Evolutionary conservation across 2,888 invertebrate species (phyloP).

Genomic region (Lasioglossum calceatum): DNA sequence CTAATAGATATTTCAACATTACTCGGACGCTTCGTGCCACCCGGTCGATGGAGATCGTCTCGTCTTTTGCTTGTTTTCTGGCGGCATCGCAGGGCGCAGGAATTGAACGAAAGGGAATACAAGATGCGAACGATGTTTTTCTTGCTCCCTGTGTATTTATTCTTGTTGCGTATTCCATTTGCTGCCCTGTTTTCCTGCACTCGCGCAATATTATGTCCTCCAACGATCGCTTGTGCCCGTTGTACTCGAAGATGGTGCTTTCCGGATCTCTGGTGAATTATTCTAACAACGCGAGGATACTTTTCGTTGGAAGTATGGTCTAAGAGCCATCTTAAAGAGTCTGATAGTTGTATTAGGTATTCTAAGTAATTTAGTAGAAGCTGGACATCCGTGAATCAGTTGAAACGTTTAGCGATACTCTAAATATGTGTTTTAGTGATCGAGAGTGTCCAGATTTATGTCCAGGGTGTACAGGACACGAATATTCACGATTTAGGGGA

Average conservation of each 20-base stretch:
- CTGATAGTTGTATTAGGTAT: not conserved
- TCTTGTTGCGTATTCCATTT: constrained; percentile 25
- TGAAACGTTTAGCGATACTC: not conserved
- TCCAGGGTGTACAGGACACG: not conserved
- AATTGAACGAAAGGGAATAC: constrained; percentile 33
- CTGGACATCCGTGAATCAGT: not conserved
- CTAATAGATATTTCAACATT: not conserved
- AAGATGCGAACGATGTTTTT: constrained; percentile 31
- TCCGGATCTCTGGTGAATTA: not conserved
- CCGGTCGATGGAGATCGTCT: not conserved
- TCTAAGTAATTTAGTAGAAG: too few relatives aligned
- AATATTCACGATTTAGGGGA: not conserved
- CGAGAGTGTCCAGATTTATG: not conserved
- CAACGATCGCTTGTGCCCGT: not conserved
- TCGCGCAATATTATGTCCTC: not conserved
- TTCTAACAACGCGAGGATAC: not conserved
- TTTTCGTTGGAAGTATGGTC: not conserved
- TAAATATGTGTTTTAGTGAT: not conserved
- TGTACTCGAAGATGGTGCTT: not conserved
- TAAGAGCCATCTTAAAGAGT: not conserved
- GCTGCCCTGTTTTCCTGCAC: constrained; percentile 15
- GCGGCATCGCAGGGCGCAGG: not conserved
- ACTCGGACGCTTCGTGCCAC: not conserved
- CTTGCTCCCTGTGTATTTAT: constrained; percentile 13
- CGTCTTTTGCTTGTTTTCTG: not conserved